Base-by-base conservation (phyloP, 2,113 vertebrate species). In the Eleginops maclovinus region DNA sequence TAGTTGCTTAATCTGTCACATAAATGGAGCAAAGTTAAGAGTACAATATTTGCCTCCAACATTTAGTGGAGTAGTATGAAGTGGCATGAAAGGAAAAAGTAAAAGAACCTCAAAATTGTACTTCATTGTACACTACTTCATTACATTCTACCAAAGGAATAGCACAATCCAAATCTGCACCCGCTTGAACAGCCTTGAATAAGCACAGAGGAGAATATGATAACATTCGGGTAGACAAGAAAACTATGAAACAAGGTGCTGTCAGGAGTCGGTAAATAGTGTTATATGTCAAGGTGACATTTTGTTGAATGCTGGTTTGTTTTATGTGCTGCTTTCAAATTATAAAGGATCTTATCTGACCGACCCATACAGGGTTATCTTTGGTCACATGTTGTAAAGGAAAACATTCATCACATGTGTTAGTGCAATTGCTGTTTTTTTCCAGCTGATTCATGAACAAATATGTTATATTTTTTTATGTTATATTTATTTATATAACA, bases 201-300 rank as follows among this genome's bases (percentile, higher is more conserved):
- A 62, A 17, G 17, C 12, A 46, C 12, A 4, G 26, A 63, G 14
- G 3, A 12, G 22, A 24, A 28, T 7, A 9, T 17, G 36, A 76
- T 63, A 61, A 47, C 47, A n/a, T 1, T 65, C 1, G 1, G 16
- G n/a, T 19, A 21, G 4, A 22, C 2, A 7, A 11, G 28, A 28
- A 36, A 79, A 3, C 22, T 17, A 40, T 40, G 24, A 64, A 21
- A 40, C 26, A 19, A 55, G 13, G 40, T 10, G 24, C 28, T 49
- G 26, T 16, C n/a, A 53, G 26, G 51, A 15, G 17, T 6, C 15
- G 17, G 1, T 28, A 59, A 63, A 49, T 24, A 1, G 1, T 31
- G 10, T 46, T 24, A 31, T 6, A 49, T 43, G 13, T 19, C 68
- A 69, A 74, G 64, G 77, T 71, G 64, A 77, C 31, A 8, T 49